Evolutionary conservation across 2,888 invertebrate species (phyloP), one percentile per base, ranked within the genome.

Genomic region (Prenolepis imparis): DNA sequence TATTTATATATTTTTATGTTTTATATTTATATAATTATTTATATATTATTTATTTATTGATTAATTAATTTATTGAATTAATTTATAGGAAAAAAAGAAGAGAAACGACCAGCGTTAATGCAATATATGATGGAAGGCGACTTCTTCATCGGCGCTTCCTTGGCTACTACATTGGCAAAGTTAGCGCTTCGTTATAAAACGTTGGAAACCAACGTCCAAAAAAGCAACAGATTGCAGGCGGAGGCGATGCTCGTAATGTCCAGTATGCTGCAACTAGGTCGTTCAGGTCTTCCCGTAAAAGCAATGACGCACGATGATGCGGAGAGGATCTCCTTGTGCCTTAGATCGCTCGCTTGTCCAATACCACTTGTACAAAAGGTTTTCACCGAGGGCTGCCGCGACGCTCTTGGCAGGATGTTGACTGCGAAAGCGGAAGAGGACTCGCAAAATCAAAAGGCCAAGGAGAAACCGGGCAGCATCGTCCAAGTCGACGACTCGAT

Each of bases 241-340:
- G 97, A 98, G 93, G 97, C 98, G 11, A 97, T 99, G 98, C 96
- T 98, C 32, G 97, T 98, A 9, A 97, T 98, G 95, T 96, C 98
- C 5, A 97, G 97, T 15, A 97, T 99, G 88, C 95, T 99, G 77
- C 97, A 98, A 94, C 95, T 98, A 84, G 98, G 98, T 86, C 92
- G 93, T 89, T 91, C 93, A 92, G 96, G 96, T 67, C 95, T 96
- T 70, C 96, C 97, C 6, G 94, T 95, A 0, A 97, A 97, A 94
- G 96, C 97, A 0, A 98, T 99, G 90, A 99, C 99, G n/a, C 98
- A 99, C 91, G 99, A 99, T 94, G 99, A 99, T 95, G 95, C 97
- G 52, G 99, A 99, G 94, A 97, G 99, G 93, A 97, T 98, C 82
- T 97, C 98, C 72, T 95, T 98, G 89, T 98, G 98, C 93, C 95